These are phyloP conservation scores for Mugil cephalus DNA, from an alignment of 2,113 vertebrate species.

Conservation along the genomic window DNA sequence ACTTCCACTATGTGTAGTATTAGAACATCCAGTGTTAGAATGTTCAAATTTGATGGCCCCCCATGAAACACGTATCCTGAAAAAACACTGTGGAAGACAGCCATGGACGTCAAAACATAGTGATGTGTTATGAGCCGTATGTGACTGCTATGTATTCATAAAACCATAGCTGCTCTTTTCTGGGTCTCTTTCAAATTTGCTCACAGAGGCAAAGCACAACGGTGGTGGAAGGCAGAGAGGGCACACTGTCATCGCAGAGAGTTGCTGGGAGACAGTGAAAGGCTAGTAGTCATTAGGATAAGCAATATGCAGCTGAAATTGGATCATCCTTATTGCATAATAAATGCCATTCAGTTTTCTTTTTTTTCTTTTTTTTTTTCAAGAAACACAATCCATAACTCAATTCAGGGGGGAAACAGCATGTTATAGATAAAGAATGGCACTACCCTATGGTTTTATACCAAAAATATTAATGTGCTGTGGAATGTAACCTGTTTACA, in stretches of 20 bases:
- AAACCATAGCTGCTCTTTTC: conserved; percentile 1
- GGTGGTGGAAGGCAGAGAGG: conserved; percentile 27
- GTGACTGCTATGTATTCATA: not conserved
- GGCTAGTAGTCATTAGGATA: conserved; percentile 71
- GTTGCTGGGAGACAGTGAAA: conserved; percentile 42
- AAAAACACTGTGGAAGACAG: not conserved
- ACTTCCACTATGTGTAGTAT: not conserved
- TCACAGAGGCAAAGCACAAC: conserved; percentile 7
- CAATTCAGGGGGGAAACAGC: conserved; percentile 11
- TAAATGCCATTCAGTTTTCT: conserved; percentile 59
- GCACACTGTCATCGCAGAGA: conserved; percentile 42
- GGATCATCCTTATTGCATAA: conserved; percentile 76
- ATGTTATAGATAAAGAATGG: conserved; percentile 12
- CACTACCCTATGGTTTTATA: conserved; percentile 11
- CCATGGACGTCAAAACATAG: not conserved
- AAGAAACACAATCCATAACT: conserved; percentile 39
- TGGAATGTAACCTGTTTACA: conserved; percentile 14
- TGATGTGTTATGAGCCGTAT: not conserved
- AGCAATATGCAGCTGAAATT: conserved; percentile 75
- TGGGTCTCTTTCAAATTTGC: conserved; percentile 10
- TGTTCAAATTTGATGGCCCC: not conserved
- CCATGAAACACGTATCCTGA: not conserved
- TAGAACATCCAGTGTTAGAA: no score
- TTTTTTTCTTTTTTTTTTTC: conserved; percentile 45
- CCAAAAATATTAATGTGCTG: conserved; percentile 26